These are phyloP conservation scores for Apis laboriosa DNA, from an alignment of 1,140 invertebrate species.

Conservation along the genomic window DNA sequence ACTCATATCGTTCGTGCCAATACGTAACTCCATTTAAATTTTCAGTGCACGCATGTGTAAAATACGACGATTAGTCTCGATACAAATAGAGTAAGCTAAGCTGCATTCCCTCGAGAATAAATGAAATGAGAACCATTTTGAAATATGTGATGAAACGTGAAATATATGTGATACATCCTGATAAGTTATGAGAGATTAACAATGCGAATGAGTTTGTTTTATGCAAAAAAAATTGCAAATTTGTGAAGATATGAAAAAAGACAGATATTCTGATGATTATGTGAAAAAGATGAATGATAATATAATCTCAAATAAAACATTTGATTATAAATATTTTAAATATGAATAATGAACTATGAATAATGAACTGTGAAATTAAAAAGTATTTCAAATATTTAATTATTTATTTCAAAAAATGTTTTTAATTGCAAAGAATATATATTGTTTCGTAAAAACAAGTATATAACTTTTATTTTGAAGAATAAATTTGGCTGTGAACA, in stretches of 20 bases:
- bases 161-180: conserved; percentile 24
- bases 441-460: no score
- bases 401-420: no score
- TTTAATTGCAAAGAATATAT: no score
- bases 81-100: conserved; percentile 11
- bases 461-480: no score
- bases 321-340: no score
- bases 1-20: background rate
- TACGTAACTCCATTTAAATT: background rate
- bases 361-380: no score
- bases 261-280: background rate
- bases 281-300: background rate
- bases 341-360: no score
- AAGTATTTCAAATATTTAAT: no score
- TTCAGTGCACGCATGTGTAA: background rate
- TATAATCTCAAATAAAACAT: no score
- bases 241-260: conserved; percentile 9
- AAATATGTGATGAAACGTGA: no score
- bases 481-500: background rate
- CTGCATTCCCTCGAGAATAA: conserved; percentile 41
- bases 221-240: background rate
- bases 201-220: conserved; percentile 4
- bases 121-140: conserved; percentile 26
- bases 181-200: conserved; percentile 50
- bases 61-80: conserved; percentile 41